Evolutionary conservation across 2,797 vertebrate species (phyloP).

Genomic region (Eidolon dupreanum): DNA sequence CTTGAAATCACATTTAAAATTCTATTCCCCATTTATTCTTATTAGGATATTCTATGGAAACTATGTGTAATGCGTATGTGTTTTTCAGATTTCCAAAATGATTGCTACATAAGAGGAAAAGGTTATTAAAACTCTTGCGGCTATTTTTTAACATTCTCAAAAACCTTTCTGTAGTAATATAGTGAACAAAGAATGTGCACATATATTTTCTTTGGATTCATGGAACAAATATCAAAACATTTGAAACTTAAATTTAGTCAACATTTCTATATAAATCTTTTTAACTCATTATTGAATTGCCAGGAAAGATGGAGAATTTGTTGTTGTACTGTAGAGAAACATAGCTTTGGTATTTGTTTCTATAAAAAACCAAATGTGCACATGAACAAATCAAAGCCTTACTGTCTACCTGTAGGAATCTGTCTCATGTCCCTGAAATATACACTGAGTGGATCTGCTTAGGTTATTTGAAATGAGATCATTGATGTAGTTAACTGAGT

Average conservation of each 20-base stretch:
- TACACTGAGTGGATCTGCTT: background rate
- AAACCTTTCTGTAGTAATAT: background rate
- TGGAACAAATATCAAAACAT: background rate
- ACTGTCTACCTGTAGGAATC: background rate
- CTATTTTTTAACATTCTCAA: background rate
- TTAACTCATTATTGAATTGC: background rate
- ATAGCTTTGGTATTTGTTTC: background rate
- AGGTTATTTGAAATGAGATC: background rate
- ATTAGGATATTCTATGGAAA: constrained; percentile 6
- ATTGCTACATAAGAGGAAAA: background rate
- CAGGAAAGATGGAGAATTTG: background rate
- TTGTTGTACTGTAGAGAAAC: background rate
- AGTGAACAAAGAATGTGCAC: background rate
- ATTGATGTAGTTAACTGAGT: background rate
- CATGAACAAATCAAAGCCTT: background rate
- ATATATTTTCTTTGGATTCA: background rate
- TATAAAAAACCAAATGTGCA: background rate
- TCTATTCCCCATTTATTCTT: background rate
- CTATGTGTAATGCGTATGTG: background rate
- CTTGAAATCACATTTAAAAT: background rate
- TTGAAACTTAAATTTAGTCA: background rate
- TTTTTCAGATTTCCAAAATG: background rate
- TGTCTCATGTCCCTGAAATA: background rate
- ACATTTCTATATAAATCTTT: background rate
- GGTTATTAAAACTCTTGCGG: background rate